phyloP scores from a whole-genome alignment of 2,888 invertebrate species.

The Drosophila subsilvestris region DNA sequence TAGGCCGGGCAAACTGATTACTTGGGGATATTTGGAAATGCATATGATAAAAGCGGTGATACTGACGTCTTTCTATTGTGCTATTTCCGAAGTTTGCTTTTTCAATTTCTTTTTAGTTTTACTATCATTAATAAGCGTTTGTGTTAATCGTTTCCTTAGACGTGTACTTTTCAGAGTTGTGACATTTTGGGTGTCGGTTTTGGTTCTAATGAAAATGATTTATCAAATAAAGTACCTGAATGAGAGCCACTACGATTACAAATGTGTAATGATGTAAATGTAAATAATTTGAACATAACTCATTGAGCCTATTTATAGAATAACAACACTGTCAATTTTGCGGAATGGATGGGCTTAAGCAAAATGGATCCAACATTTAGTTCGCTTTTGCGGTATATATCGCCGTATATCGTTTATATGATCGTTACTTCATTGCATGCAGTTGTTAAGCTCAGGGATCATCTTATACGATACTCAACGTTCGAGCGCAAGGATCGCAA shows the following conservation, averaged over 20 bases:
- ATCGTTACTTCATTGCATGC: slow-evolving; percentile 93
- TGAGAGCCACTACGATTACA: slow-evolving; percentile 89
- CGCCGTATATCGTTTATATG: slow-evolving; percentile 93
- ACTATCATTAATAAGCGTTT: slow-evolving; percentile 89
- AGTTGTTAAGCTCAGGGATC: slow-evolving; percentile 93
- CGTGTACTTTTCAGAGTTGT: slow-evolving; percentile 89
- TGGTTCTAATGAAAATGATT: slow-evolving; percentile 96
- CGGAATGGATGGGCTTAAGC: slow-evolving; percentile 93
- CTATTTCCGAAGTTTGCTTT: slow-evolving; percentile 90
- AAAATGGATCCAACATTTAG: slow-evolving; percentile 86
- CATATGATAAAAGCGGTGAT: slow-evolving; percentile 96
- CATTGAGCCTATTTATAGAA: slow-evolving; percentile 15
- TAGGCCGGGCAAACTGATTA: slow-evolving; percentile 79
- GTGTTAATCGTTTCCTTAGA: slow-evolving; percentile 89
- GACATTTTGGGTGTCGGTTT: slow-evolving; percentile 90
- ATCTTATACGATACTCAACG: slow-evolving; percentile 85
- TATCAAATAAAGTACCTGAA: slow-evolving; percentile 96
- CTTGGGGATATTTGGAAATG: slow-evolving; percentile 94
- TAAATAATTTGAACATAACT: background rate
- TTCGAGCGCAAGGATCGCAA: slow-evolving; percentile 85
- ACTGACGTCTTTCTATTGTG: slow-evolving; percentile 91
- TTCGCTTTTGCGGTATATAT: slow-evolving; percentile 87
- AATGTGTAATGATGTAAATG: slow-evolving; percentile 87
- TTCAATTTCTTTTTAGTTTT: slow-evolving; percentile 92
- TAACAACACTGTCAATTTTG: slow-evolving; percentile 85